A percentile compares a stretch with the other conserved stretches of the same genome.
phyloP scores from a whole-genome alignment of 2,797 vertebrate species.

The Xiphophorus birchmanni region DNA sequence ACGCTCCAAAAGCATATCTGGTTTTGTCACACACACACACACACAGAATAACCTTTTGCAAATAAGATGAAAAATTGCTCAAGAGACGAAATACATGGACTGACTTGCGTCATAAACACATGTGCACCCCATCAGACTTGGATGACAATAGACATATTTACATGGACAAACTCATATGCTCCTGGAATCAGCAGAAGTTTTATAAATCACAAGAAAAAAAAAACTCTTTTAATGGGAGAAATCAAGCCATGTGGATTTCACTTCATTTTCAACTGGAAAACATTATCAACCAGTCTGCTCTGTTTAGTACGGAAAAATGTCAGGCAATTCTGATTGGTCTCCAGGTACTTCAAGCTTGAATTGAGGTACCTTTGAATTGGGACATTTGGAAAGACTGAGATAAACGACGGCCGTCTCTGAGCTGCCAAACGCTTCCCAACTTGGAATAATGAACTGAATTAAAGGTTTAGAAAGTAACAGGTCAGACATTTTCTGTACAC shows the following conservation, averaged over 20 bases:
- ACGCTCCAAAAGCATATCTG: conserved; percentile 39
- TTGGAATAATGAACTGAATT: not conserved
- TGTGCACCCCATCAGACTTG: not conserved
- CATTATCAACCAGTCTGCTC: not conserved
- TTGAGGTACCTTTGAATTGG: not conserved
- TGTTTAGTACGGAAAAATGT: not conserved
- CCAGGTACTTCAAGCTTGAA: not conserved
- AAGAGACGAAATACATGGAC: not conserved
- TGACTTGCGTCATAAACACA: not conserved
- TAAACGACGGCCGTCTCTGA: too few relatives aligned
- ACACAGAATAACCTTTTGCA: not conserved
- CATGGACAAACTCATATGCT: too few relatives aligned
- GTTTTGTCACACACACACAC: too few relatives aligned
- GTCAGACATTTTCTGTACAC: too few relatives aligned
- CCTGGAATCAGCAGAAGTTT: too few relatives aligned
- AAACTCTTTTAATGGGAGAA: not conserved
- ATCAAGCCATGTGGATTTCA: not conserved
- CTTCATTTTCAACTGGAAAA: not conserved
- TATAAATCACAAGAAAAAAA: too few relatives aligned
- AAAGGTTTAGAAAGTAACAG: not conserved
- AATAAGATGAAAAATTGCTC: conserved; percentile 4
- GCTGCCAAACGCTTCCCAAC: not conserved
- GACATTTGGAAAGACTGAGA: too few relatives aligned
- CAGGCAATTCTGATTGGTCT: not conserved
- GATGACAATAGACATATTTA: too few relatives aligned